Evolutionary conservation across 2,888 invertebrate genomes (phyloP), one percentile per base, ranked within the genome.

Genomic region (Danaus chrysippus): DNA sequence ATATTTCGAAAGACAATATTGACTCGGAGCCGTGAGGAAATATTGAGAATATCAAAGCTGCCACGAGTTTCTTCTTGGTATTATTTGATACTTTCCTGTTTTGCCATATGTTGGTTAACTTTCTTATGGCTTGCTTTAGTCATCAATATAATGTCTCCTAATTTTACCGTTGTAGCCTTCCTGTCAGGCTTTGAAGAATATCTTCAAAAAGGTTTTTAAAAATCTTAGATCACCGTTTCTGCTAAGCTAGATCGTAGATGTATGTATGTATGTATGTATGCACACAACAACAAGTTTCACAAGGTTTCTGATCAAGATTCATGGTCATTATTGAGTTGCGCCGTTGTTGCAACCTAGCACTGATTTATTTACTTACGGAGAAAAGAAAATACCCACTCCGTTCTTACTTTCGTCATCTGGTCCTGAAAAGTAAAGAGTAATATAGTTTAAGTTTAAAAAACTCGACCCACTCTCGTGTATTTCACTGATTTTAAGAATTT

Each of bases 381-480:
- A 46, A 12, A 56, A 34, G 49, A 9, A 46, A n/a, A 49, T 55
- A 12, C 11, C 49, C 3, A 60, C 56, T 49, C 60, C 44, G 10
- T 34, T 3, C 23, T 34, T 34, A 34, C 23, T 59, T 59, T 63
- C 56, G 13, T 59, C 13, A 12, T 62, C 62, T 6, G 58, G 54
- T 15, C 54, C 46, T 34, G 58, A 58, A 15, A 56, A 55, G 23
- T 57, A 56, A 13, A 59, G 42, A 41, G 57, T 63, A 10, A 54
- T 10, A 46, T 63, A 5, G 15, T 57, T 19, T 60, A 60, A n/a
- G n/a, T n/a, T n/a, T n/a, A n/a, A n/a, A 42, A 54, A 60, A 0
- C 60, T 55, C 12, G 63, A 54, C 1, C 58, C 57, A 23, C 54
- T 63, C 42, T 19, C 57, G 9, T 59, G 60, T 13, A 57, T 55